These are phyloP conservation scores for Dicentrarchus labrax DNA, from an alignment of 2,113 vertebrate genomes.

Conservation along the genomic window DNA sequence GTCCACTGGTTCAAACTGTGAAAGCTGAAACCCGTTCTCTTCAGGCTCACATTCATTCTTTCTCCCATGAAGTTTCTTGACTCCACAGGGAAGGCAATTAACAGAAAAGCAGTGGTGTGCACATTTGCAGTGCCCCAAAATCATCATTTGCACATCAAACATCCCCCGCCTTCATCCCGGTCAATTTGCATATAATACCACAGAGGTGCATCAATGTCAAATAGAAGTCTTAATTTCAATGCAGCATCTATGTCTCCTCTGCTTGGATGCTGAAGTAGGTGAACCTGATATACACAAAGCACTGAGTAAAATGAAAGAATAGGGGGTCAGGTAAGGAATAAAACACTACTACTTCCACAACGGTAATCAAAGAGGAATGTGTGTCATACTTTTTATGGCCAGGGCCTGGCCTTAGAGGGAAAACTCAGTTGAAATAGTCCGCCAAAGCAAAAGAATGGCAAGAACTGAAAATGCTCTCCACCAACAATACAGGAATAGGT, in stretches of 20 bases:
- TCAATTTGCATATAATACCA: constrained; percentile 81
- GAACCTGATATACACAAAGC: constrained; percentile 31
- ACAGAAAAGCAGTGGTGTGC: constrained; percentile 71
- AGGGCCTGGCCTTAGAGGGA: neutral
- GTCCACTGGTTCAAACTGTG: constrained; percentile 45
- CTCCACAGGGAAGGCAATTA: constrained; percentile 80
- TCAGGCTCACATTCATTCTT: constrained; percentile 55
- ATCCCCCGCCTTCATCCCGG: constrained; percentile 57
- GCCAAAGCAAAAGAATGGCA: neutral
- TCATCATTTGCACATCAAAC: constrained; percentile 83
- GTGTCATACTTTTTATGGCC: neutral
- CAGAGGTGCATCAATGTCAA: constrained; percentile 81
- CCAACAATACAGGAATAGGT: neutral
- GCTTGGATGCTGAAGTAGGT: constrained; percentile 39
- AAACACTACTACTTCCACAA: neutral
- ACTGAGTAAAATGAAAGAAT: constrained; percentile 21
- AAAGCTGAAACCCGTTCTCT: constrained; percentile 46
- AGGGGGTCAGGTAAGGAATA: constrained; percentile 12
- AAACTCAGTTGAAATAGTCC: constrained; percentile 15
- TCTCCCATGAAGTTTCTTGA: constrained; percentile 72
- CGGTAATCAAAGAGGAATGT: neutral
- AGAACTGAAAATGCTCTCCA: neutral
- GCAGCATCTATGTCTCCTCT: constrained; percentile 42
- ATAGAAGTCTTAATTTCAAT: constrained; percentile 70
- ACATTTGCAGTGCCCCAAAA: constrained; percentile 75